Percentiles rank a stretch among this genome's conserved stretches.
Evolutionary conservation across 2,888 invertebrate species (phyloP).

Genomic region (Cosmorhoe ocellata): DNA sequence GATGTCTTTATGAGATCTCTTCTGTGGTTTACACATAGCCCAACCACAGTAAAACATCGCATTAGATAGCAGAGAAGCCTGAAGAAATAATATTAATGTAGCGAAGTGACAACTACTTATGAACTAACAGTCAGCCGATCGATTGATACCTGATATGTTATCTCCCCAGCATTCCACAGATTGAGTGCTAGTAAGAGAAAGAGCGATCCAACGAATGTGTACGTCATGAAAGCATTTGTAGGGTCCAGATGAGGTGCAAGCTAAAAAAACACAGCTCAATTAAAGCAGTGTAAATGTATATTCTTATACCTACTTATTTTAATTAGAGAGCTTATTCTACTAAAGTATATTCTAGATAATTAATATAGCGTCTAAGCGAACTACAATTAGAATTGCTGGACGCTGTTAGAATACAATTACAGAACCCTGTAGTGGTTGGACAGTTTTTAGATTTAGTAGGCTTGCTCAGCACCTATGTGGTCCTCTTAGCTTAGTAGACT

Average conservation of each 20-base stretch:
- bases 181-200: slow-evolving; percentile 65
- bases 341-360: no score
- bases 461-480: no score
- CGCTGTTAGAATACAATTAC: no score
- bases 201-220: slow-evolving; percentile 67
- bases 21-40: slow-evolving; percentile 55
- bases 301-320: no score
- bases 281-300: background rate
- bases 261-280: slow-evolving; percentile 37
- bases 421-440: no score
- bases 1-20: slow-evolving; percentile 50
- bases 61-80: slow-evolving; percentile 66
- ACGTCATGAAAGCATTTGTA: slow-evolving; percentile 73
- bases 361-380: no score
- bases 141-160: slow-evolving; percentile 65
- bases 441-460: no score
- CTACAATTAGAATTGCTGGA: no score
- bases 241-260: slow-evolving; percentile 63
- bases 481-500: no score
- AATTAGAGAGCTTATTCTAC: no score
- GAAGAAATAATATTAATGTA: slow-evolving; percentile 9
- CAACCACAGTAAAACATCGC: slow-evolving; percentile 71
- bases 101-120: no score
- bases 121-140: no score
- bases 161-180: slow-evolving; percentile 73